Evolutionary conservation across 2,888 invertebrate genomes (phyloP), one percentile per base, ranked within the genome.

Genomic region (Diploptera punctata): DNA sequence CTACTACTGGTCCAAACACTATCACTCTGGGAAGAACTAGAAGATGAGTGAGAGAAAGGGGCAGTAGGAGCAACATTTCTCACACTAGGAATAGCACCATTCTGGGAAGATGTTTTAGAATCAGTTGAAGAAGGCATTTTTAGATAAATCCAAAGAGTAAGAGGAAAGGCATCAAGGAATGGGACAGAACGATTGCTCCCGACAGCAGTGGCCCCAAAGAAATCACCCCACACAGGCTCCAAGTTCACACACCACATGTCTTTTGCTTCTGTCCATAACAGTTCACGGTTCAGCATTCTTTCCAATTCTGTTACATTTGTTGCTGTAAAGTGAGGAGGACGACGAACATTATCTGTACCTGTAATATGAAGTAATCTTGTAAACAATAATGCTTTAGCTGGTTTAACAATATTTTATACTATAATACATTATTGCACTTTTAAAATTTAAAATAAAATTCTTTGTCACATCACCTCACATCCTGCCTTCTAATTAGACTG

Each of bases 191-290:
- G 90, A 79, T 88, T 89, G 72, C 88, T 87, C 1, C 92, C 92
- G 29, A 89, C 86, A 0, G 94, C 93, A 31, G 93, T 87, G 0
- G 93, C 93, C 5, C 95, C 96, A 75, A 91, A 87, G 82, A 97
- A 97, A 83, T 98, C 98, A 13, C 93, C 91, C 97, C 97, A 98
- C 68, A 97, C 87, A 0, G 98, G 97, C 81, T 98, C 97, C 52
- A 94, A 86, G 77, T 90, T 88, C 16, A 94, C 88, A 81, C 93
- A 95, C 87, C 97, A 98, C 13, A 98, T 90, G 78, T 93, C 91
- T 76, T 94, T 89, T n/a, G 91, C 90, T 81, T 95, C 95, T 0
- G 90, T 90, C 95, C 95, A 95, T 69, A 95, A 79, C 26, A 89
- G 82, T 0, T 86, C 86, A 9, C 83, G 80, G 38, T 79, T 81